A percentile compares a stretch with the other conserved stretches of the same genome.
Evolutionary conservation across 2,888 invertebrate genomes (phyloP).

Genomic region (Tolmerus cingulatus): DNA sequence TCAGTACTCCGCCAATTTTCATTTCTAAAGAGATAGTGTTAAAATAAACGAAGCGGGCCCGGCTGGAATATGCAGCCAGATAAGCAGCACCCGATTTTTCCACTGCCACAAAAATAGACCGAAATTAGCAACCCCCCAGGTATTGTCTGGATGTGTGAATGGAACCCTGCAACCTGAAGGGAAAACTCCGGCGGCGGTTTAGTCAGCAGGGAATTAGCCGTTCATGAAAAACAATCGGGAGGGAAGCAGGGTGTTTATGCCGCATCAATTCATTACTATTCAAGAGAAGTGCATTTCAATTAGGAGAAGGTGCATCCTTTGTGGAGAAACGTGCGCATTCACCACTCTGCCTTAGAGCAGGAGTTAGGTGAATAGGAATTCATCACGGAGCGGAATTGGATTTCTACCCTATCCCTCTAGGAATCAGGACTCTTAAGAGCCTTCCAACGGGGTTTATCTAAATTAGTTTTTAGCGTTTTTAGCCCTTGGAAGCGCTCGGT

Average conservation of each 20-base stretch:
- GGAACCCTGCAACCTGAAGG: not conserved
- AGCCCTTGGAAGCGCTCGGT: not conserved
- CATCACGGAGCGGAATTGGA: slow-evolving; percentile 9
- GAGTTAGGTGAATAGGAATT: not conserved
- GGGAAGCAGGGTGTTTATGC: slow-evolving; percentile 5
- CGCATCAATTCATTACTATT: slow-evolving; percentile 16
- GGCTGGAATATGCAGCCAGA: not conserved
- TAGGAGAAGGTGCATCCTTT: not conserved
- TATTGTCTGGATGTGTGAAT: not conserved
- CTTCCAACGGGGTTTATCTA: not conserved
- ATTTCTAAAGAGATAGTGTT: not conserved
- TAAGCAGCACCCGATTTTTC: not conserved
- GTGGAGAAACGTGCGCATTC: not conserved
- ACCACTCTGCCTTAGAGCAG: not conserved
- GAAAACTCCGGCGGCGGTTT: not conserved
- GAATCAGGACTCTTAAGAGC: not conserved
- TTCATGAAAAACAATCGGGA: not conserved
- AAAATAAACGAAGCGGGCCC: not conserved
- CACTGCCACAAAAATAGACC: not conserved
- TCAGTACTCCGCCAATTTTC: not conserved
- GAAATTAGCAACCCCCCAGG: slow-evolving; percentile 5
- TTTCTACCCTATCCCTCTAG: not conserved
- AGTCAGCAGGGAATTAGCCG: not conserved
- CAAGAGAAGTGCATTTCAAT: slow-evolving; percentile 27
- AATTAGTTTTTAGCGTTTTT: slow-evolving; percentile 9